These are phyloP conservation scores for Zoanthus sansibaricus DNA, from an alignment of 92 coral and sea anemone species.

Conservation along the genomic window DNA sequence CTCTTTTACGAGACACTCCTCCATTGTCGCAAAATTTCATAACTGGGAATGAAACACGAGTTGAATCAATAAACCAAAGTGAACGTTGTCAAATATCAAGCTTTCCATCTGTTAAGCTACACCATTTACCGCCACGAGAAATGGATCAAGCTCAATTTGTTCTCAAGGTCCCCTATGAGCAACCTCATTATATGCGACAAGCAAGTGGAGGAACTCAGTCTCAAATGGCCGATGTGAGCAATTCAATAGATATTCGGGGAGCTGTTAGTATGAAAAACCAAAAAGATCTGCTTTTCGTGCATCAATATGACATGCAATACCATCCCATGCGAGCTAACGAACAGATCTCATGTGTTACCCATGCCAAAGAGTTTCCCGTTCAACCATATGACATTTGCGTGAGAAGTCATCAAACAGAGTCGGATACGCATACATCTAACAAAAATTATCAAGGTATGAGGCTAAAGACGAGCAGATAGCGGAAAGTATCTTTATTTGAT, in stretches of 20 bases:
- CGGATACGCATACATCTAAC: not conserved
- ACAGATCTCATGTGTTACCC: not conserved
- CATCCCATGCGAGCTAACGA: not conserved
- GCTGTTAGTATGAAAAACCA: not conserved
- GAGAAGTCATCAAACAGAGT: not conserved
- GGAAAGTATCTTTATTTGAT: not conserved
- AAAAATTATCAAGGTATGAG: conserved; percentile 1
- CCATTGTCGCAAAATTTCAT: conserved; percentile 61
- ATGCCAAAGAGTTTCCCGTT: conserved; percentile 26
- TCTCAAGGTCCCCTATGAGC: not conserved
- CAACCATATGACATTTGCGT: not conserved
- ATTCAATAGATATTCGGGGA: not conserved
- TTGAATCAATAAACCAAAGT: not conserved
- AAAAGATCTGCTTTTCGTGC: not conserved
- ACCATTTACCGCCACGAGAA: conserved; percentile 20
- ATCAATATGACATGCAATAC: not conserved
- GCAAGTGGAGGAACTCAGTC: not conserved
- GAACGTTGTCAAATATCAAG: not conserved
- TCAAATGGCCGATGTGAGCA: not conserved
- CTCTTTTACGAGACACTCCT: conserved; percentile 60
- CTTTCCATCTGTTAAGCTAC: conserved; percentile 7
- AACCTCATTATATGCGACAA: not conserved
- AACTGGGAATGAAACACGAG: conserved; percentile 22
- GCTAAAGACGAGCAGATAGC: not conserved
- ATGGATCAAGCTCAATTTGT: not conserved